phyloP scores from a whole-genome alignment of 2,888 invertebrate species.

The Pogonocherus hispidulus region DNA sequence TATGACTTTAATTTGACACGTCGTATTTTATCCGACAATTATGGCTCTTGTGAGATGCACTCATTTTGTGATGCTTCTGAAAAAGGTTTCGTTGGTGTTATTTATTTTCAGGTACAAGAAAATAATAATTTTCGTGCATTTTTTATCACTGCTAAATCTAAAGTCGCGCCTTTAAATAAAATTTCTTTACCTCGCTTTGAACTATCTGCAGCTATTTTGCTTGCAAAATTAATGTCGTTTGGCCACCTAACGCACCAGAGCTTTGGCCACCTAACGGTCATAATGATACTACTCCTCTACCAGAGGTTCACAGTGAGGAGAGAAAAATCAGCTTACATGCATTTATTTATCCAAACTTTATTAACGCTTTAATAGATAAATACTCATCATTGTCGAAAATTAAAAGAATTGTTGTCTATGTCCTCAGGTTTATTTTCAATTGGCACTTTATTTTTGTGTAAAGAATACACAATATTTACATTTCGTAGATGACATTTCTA shows the following conservation, averaged over 20 bases:
- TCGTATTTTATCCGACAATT: constrained; percentile 12
- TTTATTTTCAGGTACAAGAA: not conserved
- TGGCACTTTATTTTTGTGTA: not conserved
- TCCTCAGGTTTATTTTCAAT: constrained; percentile 12
- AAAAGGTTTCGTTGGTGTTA: not conserved
- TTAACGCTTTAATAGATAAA: constrained; percentile 7
- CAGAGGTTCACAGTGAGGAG: not conserved
- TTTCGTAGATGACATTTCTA: constrained; percentile 4
- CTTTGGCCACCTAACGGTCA: not conserved
- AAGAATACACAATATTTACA: constrained; percentile 17
- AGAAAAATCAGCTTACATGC: not conserved
- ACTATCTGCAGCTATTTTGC: not conserved
- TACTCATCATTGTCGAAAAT: constrained; percentile 28
- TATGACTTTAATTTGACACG: constrained; percentile 23
- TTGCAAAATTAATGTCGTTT: not conserved
- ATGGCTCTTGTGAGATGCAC: not conserved
- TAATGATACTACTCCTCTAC: too few relatives aligned
- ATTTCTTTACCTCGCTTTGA: not conserved
- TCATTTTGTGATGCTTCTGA: constrained; percentile 5
- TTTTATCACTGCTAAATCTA: not conserved
- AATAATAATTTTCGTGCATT: not conserved
- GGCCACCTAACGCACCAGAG: too few relatives aligned
- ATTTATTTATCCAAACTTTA: not conserved
- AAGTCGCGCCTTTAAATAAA: not conserved
- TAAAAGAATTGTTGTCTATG: constrained; percentile 16